Base-by-base conservation (phyloP, 2,888 invertebrate genomes). In the Venustoraphidia nigricollis region DNA sequence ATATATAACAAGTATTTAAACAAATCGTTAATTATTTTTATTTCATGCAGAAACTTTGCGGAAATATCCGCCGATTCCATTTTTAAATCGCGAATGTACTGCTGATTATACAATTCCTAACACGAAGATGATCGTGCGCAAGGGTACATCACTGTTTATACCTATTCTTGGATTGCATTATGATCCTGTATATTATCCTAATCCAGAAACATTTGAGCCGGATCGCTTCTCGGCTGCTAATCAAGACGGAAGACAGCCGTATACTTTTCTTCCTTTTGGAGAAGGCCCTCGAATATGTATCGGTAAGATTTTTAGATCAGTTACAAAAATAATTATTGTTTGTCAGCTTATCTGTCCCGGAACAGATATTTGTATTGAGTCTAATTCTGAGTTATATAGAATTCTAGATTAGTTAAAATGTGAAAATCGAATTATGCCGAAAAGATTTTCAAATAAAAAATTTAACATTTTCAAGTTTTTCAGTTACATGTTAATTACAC, bases 131-230 rank as follows among this genome's bases (percentile, higher is more conserved):
- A 42, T 14, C 38, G 40, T 51, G 1, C 46, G 49, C 9, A 44
- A 51, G 42, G 52, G 47, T 8, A 37, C 34, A 13, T 44, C 48
- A n/a, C 49, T 60, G 2, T 34, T 53, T 1, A 57, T 62, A 14
- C 57, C 60, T 6, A 50, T 56, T 14, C 52, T 49, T 44, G 54
- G 57, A 11, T 53, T 64, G 27, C 64, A 65, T 46, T 56, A 56
- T 27, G 61, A 62, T 48, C 56, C 58, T 6, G 48, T 56, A 34
- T 57, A 60, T 48, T 65, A 59, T 48, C 60, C 60, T 2, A 54
- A 64, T 41, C 63, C 64, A 1, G 53, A 57, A 10, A 55, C 53
- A 34, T 60, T 59, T 49, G 57, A 58, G 46, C 59, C 59, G 6
- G 56, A 59, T 11, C 50, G 60, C 48, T 60, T 60, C 50, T 49